These are phyloP conservation scores for Polia nebulosa DNA, from an alignment of 2,888 invertebrate species.

Conservation along the genomic window DNA sequence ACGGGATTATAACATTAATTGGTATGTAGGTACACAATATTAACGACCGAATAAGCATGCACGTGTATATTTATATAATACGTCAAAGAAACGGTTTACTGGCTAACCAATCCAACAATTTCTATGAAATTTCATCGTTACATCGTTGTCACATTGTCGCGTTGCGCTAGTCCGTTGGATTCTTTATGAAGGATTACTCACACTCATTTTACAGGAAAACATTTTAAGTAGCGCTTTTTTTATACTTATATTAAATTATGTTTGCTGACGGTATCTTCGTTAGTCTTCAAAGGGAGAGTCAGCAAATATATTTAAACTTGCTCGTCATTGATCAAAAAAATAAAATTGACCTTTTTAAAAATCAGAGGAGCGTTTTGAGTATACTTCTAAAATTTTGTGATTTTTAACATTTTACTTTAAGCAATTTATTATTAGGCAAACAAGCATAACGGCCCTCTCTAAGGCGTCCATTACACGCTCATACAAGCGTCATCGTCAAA, in stretches of 20 bases:
- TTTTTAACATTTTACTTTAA: background rate
- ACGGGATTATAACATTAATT: background rate
- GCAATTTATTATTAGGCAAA: background rate
- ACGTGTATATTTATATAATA: too few species aligned
- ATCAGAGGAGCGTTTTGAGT: background rate
- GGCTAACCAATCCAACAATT: too few species aligned
- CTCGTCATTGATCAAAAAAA: constrained; percentile 32
- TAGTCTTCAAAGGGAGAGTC: constrained; percentile 60
- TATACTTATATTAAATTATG: constrained; percentile 37
- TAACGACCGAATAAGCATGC: too few species aligned
- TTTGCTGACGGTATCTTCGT: constrained; percentile 64
- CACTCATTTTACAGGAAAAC: too few species aligned
- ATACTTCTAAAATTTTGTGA: background rate
- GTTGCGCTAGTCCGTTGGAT: too few species aligned
- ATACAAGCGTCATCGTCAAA: too few species aligned
- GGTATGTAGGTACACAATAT: constrained; percentile 2
- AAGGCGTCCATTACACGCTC: too few species aligned
- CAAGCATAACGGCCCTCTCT: background rate
- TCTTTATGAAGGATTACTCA: too few species aligned
- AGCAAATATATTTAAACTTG: constrained; percentile 49
- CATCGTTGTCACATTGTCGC: too few species aligned
- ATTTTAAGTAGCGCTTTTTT: constrained; percentile 13
- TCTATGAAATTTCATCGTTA: too few species aligned
- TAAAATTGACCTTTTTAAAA: constrained; percentile 38
- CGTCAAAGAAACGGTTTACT: too few species aligned